Base-by-base conservation (phyloP, 2,888 invertebrate species). In the Cancer borealis region DNA sequence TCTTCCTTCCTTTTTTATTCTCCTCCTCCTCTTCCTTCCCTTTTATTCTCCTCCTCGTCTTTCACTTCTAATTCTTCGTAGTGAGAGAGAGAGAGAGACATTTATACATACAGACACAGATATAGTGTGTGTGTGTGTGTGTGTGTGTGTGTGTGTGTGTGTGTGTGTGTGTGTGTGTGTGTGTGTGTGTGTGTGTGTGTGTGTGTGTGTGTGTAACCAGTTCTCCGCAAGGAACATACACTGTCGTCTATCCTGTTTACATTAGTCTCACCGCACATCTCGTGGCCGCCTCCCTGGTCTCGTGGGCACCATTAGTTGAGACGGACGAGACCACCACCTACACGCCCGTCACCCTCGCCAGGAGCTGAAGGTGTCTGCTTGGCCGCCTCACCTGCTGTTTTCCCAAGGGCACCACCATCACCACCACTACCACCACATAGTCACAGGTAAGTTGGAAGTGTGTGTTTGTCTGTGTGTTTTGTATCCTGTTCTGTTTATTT, bases 311-410 rank as follows among this genome's bases (percentile, higher is more conserved):
- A 79, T 79, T 79, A 79, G 10, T 14, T 26, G 84, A 84, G 84
- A 84, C 84, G 84, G 10, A 84, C 84, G 84, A 84, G 84, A 39
- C 84, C 84, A 30, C 84, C 84, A 84, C 26, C 84, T 30, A 39
- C 84, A 39, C n/a, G 39, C 84, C 84, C 84, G 84, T 84, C 84
- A 84, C 39, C 39, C 30, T 39, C 39, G 39, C 39, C 39, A 84
- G 39, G 39, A 39, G 39, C 84, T 5, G 14, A 17, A 17, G 26
- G 39, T 84, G 39, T n/a, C 39, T 84, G 84, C 84, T 39, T 39
- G 39, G 30, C 14, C 14, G 84, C 39, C 84, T 14, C 84, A 84
- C 84, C 84, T 84, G 84, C 84, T 39, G 39, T 14, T 17, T 39
- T 84, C 14, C 84, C 12, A 30, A 30, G 14, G 30, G 10, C 84